Conservation (phyloP, 35 echinoderm and acorn worm genomes). For the Eucidaris tribuloides region DNA sequence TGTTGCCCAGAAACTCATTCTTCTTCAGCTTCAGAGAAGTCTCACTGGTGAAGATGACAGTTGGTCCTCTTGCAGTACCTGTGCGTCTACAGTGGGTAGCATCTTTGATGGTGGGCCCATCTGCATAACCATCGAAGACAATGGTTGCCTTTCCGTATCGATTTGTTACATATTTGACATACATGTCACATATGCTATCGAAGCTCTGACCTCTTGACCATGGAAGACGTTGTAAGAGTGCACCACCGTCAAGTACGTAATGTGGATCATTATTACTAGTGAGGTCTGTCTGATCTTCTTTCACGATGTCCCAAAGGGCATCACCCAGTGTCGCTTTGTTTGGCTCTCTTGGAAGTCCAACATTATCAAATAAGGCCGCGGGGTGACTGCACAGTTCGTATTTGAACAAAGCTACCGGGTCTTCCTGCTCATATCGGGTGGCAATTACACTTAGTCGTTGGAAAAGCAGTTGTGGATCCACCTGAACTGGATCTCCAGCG, state of each 20-base stretch:
- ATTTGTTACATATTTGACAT: too few relatives aligned
- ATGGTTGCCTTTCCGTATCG: too few relatives aligned
- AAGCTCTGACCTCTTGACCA: constrained; percentile 28
- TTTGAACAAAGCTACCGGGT: too few relatives aligned
- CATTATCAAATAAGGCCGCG: too few relatives aligned
- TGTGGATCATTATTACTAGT: not conserved
- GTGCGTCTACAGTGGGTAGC: constrained; percentile 29
- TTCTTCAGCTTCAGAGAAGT: constrained; percentile 29
- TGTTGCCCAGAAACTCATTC: constrained; percentile 23
- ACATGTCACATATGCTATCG: constrained; percentile 33
- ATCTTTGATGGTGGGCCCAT: too few relatives aligned
- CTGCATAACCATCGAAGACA: too few relatives aligned
- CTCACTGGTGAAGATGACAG: constrained; percentile 19
- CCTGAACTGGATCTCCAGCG: constrained; percentile 12
- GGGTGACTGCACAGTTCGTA: too few relatives aligned
- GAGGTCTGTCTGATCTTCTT: not conserved
- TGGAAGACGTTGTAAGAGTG: constrained; percentile 27
- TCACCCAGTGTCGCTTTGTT: constrained; percentile 23
- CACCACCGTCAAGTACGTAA: constrained; percentile 37
- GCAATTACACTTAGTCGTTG: constrained; percentile 30
- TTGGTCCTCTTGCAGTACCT: constrained; percentile 11
- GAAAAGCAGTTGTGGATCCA: constrained; percentile 43
- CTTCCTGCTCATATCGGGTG: not conserved
- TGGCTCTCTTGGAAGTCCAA: not conserved
- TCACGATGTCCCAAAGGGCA: not conserved